Evolutionary conservation across 2,888 invertebrate genomes (phyloP), one percentile per base, ranked within the genome.

Genomic region (Protophormia terraenovae): DNA sequence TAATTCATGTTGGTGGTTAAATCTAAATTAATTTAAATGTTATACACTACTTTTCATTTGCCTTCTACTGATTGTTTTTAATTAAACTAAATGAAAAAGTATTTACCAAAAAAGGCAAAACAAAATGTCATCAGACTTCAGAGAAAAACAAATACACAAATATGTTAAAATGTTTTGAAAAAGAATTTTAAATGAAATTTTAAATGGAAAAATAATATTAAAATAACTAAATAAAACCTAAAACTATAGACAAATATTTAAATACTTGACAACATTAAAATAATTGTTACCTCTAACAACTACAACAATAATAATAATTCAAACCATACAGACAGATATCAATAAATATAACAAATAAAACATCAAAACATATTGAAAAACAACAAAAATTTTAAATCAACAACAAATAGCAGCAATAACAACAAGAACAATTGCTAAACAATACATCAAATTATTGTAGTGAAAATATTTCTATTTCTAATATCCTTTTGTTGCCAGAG

Each of bases 311-410:
- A n/a, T n/a, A n/a, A n/a, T n/a, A n/a, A n/a, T n/a, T n/a, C n/a
- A n/a, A n/a, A n/a, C n/a, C n/a, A n/a, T n/a, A n/a, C n/a, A n/a
- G n/a, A n/a, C n/a, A n/a, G n/a, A n/a, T n/a, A n/a, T n/a, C n/a
- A n/a, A n/a, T n/a, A n/a, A n/a, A n/a, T n/a, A 45, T 14, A 58
- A 7, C 22, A 35, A n/a, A n/a, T n/a, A n/a, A 8, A 62, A n/a
- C 19, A 47, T 1, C 47, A n/a, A 16, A 35, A 50, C n/a, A 73
- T 47, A 32, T 29, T 41, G 8, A 58, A 50, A 7, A 8, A 29
- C 10, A 41, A 72, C 41, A 45, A 19, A 16, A 38, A 55, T 71
- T 16, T 27, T 16, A 55, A 71, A 55, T 41, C 29, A 72, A 58
- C 12, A 72, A 12, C 19, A 58, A 29, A 16, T 7, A n/a, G n/a